Conservation (phyloP, 2,113 vertebrate genomes). For the Heptranchias perlo region DNA sequence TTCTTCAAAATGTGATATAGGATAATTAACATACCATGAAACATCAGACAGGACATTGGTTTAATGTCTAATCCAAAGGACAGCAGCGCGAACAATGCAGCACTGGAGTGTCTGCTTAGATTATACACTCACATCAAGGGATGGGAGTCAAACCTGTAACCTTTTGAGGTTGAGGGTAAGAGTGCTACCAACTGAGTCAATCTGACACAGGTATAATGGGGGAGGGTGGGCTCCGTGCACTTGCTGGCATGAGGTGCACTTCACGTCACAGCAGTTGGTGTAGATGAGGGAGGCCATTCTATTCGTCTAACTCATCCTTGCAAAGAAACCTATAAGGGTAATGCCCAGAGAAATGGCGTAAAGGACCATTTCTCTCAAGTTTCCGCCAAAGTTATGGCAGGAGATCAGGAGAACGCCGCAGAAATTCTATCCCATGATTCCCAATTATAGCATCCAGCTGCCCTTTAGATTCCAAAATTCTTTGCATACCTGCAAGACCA, state of each 20-base stretch:
- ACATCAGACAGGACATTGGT: background rate
- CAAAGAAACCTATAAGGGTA: background rate
- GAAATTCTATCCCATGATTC: background rate
- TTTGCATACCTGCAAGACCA: background rate
- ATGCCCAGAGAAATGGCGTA: background rate
- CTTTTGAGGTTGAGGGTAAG: background rate
- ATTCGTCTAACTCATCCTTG: background rate
- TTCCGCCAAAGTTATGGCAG: background rate
- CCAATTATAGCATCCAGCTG: background rate
- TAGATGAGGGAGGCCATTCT: background rate
- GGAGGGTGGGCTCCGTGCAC: background rate
- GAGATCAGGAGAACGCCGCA: background rate
- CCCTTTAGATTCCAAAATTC: background rate
- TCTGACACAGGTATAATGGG: background rate
- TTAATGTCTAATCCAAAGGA: background rate
- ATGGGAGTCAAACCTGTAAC: background rate
- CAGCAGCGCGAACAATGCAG: background rate
- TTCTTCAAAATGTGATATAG: background rate
- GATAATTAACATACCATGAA: background rate
- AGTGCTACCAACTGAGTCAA: background rate
- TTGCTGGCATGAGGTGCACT: background rate
- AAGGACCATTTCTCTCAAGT: background rate
- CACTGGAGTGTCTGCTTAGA: background rate
- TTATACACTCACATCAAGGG: background rate
- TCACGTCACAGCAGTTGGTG: background rate